These are phyloP conservation scores for Lypha dubia DNA, from an alignment of 2,888 invertebrate genomes.

Conservation along the genomic window DNA sequence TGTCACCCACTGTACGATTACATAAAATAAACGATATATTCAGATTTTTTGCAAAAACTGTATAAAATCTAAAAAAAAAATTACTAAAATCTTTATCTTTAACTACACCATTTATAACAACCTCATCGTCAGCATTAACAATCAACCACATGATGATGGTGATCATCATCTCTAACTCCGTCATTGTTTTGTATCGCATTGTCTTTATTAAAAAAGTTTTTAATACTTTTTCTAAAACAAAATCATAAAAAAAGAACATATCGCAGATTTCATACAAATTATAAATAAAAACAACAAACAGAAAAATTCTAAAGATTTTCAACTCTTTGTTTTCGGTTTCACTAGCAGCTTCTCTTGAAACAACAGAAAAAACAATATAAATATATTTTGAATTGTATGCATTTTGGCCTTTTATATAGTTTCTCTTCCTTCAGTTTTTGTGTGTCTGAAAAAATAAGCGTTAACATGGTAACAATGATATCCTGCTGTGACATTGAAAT, in stretches of 20 bases:
- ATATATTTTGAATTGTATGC: conserved; percentile 5
- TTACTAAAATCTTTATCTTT: conserved; percentile 40
- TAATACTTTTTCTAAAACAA: conserved; percentile 47
- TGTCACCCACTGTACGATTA: conserved; percentile 14
- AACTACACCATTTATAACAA: conserved; percentile 60
- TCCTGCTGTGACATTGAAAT: conserved; percentile 83
- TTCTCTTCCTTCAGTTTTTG: conserved; percentile 69
- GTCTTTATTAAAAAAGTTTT: conserved; percentile 68
- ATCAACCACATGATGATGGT: conserved; percentile 57
- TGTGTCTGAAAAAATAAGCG: conserved; percentile 80
- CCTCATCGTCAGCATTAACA: conserved; percentile 62
- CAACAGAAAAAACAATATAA: neutral
- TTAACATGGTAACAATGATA: conserved; percentile 84
- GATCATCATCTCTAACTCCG: conserved; percentile 54
- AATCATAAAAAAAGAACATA: conserved; percentile 21
- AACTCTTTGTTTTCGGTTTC: conserved; percentile 42
- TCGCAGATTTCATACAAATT: conserved; percentile 56
- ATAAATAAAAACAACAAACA: conserved; percentile 55
- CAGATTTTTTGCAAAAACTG: neutral
- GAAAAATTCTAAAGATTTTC: conserved; percentile 37
- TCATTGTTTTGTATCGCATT: conserved; percentile 65
- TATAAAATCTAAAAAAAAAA: conserved; percentile 7
- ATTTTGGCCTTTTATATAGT: conserved; percentile 39
- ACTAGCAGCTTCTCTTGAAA: conserved; percentile 33
- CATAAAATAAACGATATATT: conserved; percentile 17